phyloP scores from a whole-genome alignment of 2,888 invertebrate species.

The Heliothis peltigera region DNA sequence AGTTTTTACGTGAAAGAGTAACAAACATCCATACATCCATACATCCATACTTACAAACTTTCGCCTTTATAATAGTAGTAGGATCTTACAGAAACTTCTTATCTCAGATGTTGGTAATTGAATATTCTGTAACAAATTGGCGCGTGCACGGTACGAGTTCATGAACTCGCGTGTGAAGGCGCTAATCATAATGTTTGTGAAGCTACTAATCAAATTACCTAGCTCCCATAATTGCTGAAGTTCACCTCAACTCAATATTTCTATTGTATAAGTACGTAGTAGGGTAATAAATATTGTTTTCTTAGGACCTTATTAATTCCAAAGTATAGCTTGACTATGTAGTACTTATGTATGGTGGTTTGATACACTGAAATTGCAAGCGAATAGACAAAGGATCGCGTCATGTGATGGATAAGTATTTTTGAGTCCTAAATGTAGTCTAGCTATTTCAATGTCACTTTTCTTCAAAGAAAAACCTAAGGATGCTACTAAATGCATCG shows the following conservation, averaged over 20 bases:
- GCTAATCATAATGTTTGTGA: conserved; percentile 49
- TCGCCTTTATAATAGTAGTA: too few species aligned
- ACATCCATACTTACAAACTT: too few species aligned
- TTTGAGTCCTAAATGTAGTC: too few species aligned
- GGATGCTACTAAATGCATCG: too few species aligned
- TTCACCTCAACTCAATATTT: conserved; percentile 25
- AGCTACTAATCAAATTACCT: conserved; percentile 53
- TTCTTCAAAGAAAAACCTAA: too few species aligned
- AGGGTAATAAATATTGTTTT: conserved; percentile 2
- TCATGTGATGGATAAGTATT: too few species aligned
- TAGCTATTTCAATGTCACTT: too few species aligned
- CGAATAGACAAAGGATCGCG: too few species aligned
- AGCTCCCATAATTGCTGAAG: conserved; percentile 45
- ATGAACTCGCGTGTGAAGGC: conserved; percentile 37
- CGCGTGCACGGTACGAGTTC: conserved; percentile 23
- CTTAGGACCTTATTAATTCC: conserved; percentile 4
- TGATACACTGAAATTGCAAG: too few species aligned
- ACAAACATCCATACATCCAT: too few species aligned
- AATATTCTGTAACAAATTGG: conserved; percentile 40
- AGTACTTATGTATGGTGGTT: too few species aligned
- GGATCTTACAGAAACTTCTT: conserved; percentile 7
- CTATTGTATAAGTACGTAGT: conserved; percentile 16
- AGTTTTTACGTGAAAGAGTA: too few species aligned
- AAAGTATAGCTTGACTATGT: background rate
- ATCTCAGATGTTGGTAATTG: conserved; percentile 12